These are phyloP conservation scores for Pempheris klunzingeri DNA, from an alignment of 2,797 vertebrate species.

Conservation along the genomic window DNA sequence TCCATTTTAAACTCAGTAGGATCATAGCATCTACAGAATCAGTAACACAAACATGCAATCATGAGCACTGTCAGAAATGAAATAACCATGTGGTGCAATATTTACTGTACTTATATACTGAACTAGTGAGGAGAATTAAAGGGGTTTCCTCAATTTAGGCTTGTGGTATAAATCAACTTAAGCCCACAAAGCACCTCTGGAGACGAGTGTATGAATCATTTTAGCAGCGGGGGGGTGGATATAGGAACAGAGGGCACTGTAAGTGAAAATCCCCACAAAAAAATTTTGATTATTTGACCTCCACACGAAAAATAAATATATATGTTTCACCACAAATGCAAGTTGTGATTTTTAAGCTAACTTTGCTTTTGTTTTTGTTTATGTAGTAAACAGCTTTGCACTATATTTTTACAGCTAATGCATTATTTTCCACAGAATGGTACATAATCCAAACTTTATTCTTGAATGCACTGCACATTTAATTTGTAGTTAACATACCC, in stretches of 20 bases:
- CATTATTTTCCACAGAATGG: conserved; percentile 15
- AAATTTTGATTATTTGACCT: too few species aligned
- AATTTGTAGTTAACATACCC: conserved; percentile 62
- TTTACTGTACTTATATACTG: background rate
- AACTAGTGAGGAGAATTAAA: background rate
- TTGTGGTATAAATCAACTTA: conserved; percentile 19
- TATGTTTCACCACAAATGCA: background rate
- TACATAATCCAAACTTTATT: conserved; percentile 43
- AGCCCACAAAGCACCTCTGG: conserved; percentile 6
- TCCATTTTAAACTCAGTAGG: background rate
- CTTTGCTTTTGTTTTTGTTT: conserved; percentile 12
- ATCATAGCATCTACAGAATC: background rate
- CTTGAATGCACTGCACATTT: conserved; percentile 43
- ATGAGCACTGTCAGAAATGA: conserved; percentile 13
- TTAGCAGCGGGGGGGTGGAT: background rate
- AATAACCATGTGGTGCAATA: background rate
- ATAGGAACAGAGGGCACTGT: background rate
- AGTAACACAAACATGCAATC: conserved; percentile 22
- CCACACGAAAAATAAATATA: too few species aligned
- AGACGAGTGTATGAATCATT: background rate
- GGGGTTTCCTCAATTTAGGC: conserved; percentile 6
- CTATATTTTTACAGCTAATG: conserved; percentile 5
- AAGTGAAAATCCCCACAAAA: conserved; percentile 2
- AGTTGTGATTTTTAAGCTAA: background rate
- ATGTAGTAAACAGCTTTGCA: background rate